Evolutionary conservation across 2,888 invertebrate species (phyloP), one percentile per base, ranked within the genome.

Genomic region (Oligia strigilis): DNA sequence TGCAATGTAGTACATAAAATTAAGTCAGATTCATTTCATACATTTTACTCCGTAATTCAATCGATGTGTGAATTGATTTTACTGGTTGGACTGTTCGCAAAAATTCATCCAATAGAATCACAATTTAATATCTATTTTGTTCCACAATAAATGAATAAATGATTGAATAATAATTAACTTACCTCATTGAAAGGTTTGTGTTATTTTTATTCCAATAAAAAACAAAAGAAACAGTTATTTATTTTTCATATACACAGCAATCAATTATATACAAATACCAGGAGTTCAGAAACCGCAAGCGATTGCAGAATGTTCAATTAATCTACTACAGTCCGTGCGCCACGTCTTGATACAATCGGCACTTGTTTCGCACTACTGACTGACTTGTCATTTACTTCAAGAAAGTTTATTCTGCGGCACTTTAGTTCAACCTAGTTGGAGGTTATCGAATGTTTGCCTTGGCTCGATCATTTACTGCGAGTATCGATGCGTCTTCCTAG

Each of bases 291-390:
- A 89, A 69, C 70, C 60, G 49, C 78, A 80, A 89, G 86, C 72
- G 84, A 80, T 87, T 58, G 65, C 77, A 72, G 29, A 74, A 49
- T 72, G 66, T 60, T 76, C 74, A 70, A 70, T 80, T 80, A 82
- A 69, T 82, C n/a, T 69, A 81, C 43, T 78, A 55, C 88, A 91
- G 80, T 76, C 76, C 86, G 90, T 84, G 74, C 89, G 80, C 86
- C 83, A 92, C 93, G 92, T 93, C 93, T 94, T 93, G 93, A 94
- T 93, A 90, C 88, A 92, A 90, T 91, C 84, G 60, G 62, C 71
- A 78, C 75, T 82, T 77, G 62, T 71, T 73, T 65, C 46, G 60
- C 91, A 92, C 92, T 87, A 75, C 72, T 55, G 70, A 74, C 65
- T 58, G 76, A 66, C 72, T 65, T 77, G 66, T 58, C 74, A 76